phyloP scores from a whole-genome alignment of 2,888 invertebrate genomes.

The Margaritifera margaritifera region DNA sequence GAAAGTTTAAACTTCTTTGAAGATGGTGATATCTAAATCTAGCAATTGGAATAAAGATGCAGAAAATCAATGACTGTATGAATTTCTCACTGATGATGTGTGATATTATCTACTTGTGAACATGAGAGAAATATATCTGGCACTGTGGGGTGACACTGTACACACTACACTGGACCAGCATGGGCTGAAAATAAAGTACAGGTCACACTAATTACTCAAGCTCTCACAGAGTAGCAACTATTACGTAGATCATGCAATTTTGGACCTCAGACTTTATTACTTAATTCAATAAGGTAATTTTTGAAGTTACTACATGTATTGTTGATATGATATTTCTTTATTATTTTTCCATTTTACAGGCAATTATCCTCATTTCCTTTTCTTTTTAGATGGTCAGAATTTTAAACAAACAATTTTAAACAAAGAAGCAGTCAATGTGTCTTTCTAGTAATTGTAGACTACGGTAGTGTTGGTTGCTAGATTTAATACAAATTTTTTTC shows the following conservation, averaged over 20 bases:
- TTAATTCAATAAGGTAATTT: too few species aligned
- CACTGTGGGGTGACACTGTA: constrained; percentile 75
- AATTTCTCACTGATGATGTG: too few species aligned
- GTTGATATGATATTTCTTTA: background rate
- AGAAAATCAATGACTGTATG: background rate
- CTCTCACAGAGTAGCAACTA: background rate
- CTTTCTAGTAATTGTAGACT: too few species aligned
- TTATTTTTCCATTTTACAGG: background rate
- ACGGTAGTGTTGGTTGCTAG: too few species aligned
- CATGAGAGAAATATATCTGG: constrained; percentile 76
- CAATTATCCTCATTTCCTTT: too few species aligned
- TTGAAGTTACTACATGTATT: background rate
- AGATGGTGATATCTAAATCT: background rate
- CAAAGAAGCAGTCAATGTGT: too few species aligned
- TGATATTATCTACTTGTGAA: constrained; percentile 64
- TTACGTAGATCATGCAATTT: background rate
- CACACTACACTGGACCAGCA: constrained; percentile 56
- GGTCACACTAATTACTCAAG: background rate
- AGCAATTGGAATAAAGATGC: background rate
- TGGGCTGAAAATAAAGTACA: constrained; percentile 53
- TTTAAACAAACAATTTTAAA: too few species aligned
- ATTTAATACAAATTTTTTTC: too few species aligned
- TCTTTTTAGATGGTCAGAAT: too few species aligned
- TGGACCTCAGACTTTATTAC: too few species aligned
- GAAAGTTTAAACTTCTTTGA: too few species aligned